Conservation (phyloP, 2,888 invertebrate species). For the Cephalotes varians region DNA sequence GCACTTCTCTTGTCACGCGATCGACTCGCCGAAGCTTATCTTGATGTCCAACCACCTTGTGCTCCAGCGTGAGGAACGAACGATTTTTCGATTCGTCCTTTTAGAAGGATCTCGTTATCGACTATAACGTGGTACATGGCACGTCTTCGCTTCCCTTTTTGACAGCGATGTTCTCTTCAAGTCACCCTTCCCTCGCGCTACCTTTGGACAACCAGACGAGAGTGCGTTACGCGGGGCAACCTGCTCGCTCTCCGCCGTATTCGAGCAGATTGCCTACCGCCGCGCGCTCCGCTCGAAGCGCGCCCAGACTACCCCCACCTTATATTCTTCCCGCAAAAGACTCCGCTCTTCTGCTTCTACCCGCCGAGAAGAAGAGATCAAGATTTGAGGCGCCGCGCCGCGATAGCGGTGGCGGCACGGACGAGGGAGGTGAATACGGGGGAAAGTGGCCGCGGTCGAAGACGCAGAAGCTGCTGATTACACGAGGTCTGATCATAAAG, state of each 20-base stretch:
- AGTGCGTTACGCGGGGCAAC: constrained; percentile 65
- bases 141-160: background rate
- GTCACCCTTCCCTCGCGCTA: background rate
- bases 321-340: constrained; percentile 25
- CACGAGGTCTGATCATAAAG: background rate
- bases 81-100: background rate
- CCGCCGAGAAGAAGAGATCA: constrained; percentile 81
- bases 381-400: constrained; percentile 81
- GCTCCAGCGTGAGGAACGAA: background rate
- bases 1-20: constrained; percentile 32
- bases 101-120: background rate
- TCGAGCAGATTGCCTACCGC: constrained; percentile 85
- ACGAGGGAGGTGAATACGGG: background rate
- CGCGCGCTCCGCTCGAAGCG: constrained; percentile 82
- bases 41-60: too few species aligned
- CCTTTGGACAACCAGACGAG: background rate
- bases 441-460: constrained; percentile 52
- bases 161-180: background rate
- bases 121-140: background rate
- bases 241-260: constrained; percentile 85
- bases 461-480: constrained; percentile 43
- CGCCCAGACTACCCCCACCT: constrained; percentile 83
- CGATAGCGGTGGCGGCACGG: constrained; percentile 37
- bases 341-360: constrained; percentile 51
- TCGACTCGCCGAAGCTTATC: background rate